A percentile compares a stretch with the other conserved stretches of the same genome.
Conservation (phyloP, 2,888 invertebrate genomes). For the Tipula helvola region DNA sequence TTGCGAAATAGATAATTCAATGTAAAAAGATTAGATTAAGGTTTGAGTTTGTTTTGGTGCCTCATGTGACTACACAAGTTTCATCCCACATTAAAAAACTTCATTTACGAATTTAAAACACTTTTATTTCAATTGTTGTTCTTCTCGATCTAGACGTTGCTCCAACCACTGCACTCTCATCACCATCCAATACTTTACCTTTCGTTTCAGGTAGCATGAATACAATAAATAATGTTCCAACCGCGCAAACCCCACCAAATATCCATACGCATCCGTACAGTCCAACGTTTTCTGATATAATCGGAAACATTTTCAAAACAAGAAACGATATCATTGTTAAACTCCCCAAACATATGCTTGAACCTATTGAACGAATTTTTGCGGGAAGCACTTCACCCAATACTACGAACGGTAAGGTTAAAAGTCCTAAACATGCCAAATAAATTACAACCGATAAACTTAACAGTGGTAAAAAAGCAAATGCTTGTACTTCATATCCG, state of each 20-base stretch:
- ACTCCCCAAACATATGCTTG: slow-evolving; percentile 23
- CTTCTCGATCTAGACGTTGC: background rate
- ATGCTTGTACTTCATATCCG: slow-evolving; percentile 18
- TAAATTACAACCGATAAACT: slow-evolving; percentile 27
- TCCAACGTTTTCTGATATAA: slow-evolving; percentile 22
- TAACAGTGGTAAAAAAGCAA: slow-evolving; percentile 26
- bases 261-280: slow-evolving; percentile 29
- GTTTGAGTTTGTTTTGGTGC: background rate
- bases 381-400: slow-evolving; percentile 29
- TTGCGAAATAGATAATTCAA: background rate
- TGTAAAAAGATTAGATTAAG: background rate
- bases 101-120: background rate
- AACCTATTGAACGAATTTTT: slow-evolving; percentile 27
- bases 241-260: slow-evolving; percentile 22
- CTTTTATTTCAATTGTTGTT: background rate
- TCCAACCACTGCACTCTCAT: background rate
- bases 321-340: slow-evolving; percentile 23
- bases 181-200: slow-evolving; percentile 21
- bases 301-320: slow-evolving; percentile 18
- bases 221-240: slow-evolving; percentile 25
- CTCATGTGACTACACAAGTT: background rate
- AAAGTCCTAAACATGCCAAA: slow-evolving; percentile 26
- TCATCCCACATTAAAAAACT: background rate
- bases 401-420: slow-evolving; percentile 27
- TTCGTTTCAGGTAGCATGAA: slow-evolving; percentile 29